Percentiles rank a stretch among this genome's conserved stretches.
Conservation (phyloP, 2,888 invertebrate species). For the Amphipyra tragopoginis region DNA sequence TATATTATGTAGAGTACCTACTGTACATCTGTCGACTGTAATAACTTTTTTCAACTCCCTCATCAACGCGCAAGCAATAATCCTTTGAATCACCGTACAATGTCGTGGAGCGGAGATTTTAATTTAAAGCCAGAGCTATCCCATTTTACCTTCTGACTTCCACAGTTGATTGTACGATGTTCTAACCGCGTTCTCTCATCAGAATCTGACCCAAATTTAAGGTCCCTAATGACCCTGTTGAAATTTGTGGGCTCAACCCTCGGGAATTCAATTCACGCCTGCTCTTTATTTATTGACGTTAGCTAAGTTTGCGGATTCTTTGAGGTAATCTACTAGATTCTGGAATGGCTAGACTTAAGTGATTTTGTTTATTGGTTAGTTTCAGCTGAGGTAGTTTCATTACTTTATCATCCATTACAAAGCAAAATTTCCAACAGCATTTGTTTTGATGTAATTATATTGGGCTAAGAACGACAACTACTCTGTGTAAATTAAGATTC, state of each 20-base stretch:
- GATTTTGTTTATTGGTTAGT: constrained; percentile 2
- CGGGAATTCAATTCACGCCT: constrained; percentile 54
- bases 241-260: constrained; percentile 45
- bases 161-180: constrained; percentile 47
- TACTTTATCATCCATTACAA: background rate
- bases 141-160: constrained; percentile 46
- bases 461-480: too few species aligned
- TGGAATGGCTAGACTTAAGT: constrained; percentile 4
- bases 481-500: too few species aligned
- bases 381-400: background rate
- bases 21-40: too few species aligned
- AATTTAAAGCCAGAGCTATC: constrained; percentile 46
- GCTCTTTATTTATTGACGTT: constrained; percentile 54
- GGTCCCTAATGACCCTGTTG: constrained; percentile 65
- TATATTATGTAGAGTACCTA: too few species aligned
- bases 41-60: background rate
- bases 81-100: constrained; percentile 16
- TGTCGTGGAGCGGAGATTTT: constrained; percentile 19
- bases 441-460: too few species aligned
- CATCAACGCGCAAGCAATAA: constrained; percentile 16
- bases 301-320: constrained; percentile 55
- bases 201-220: constrained; percentile 68
- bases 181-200: constrained; percentile 56
- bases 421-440: too few species aligned
- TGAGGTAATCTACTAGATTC: constrained; percentile 40